Base-by-base conservation (phyloP, 2,113 vertebrate species). In the Arizona elegans region DNA sequence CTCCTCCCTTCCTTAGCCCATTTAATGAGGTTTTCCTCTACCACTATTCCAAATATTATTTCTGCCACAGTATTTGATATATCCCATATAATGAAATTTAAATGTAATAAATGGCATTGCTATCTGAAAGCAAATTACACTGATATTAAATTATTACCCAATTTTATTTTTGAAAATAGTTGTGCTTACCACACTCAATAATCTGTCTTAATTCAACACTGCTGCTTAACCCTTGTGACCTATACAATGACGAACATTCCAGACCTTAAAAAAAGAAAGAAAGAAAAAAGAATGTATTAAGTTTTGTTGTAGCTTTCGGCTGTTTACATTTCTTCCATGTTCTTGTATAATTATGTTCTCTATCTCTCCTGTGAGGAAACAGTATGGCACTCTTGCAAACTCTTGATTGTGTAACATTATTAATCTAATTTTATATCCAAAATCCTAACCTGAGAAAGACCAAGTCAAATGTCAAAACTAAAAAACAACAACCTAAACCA, bases 191-290 rank as follows among this genome's bases (percentile, higher is more conserved):
- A 96, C 97, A 97, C 65, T 99, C 99, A 95, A 99, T 98, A 96
- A 98, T 98, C 96, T 99, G 99, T 94, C 98, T 98, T 95, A 99
- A 97, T 95, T 99, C 99, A 23, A 98, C 96, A 21, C 97, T 95
- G 38, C 95, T 98, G 92, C 98, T 98, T 91, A 98, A 98, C 86
- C 98, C 98, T 95, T 98, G 99, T 53, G 98, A 97, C 95, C 98
- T 98, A 95, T 99, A 99, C 21, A 99, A 97, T 58, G 98, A 98
- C 23, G 98, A 97, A 96, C 98, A 98, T 93, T 99, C 99, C 95
- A 99, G 96, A 97, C 98, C 99, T 99, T 95, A 92, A 96, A 96
- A 94, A 96, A 54, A 38, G 52, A 26, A 62, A 3, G 9, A 26
- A 62, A 26, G 21, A 94, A 96, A 94, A 96, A 96, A 97, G 95